Evolutionary conservation across 2,888 invertebrate species (phyloP), one percentile per base, ranked within the genome.

Genomic region (Rhamphomyia laevipes): DNA sequence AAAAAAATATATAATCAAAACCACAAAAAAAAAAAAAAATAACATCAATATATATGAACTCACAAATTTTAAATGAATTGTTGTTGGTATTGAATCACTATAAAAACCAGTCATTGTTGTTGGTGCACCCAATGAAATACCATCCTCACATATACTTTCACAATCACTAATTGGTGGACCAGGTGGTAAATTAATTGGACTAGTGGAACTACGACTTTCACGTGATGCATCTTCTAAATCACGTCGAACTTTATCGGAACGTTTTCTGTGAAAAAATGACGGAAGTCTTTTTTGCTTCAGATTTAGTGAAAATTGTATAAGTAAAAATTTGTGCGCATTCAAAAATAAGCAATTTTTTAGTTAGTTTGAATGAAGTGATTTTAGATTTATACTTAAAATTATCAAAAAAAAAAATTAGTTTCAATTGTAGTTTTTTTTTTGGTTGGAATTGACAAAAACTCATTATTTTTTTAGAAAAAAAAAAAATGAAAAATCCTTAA

Each of bases 181-280:
- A 9, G 55, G 38, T 43, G 53, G 52, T 54, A 61, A 49, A 57
- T 62, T 50, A 58, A 69, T 44, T 55, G 68, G 62, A 63, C 68
- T 69, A 42, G 55, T 61, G 21, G 69, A 67, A 51, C 59, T 64
- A 17, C 67, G 64, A 42, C 78, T 74, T 63, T 84, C 84, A 55
- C 77, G 73, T 1, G 89, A 90, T 17, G 94, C 94, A 64, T 94
- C 94, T 70, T 91, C 91, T 44, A 96, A 72, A 62, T 95, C 93
- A 66, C 86, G 85, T 63, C 88, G 84, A 66, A 95, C 77, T 70
- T 85, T 87, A 56, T 86, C 88, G 67, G 87, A 87, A 65, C 86
- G 82, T 75, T 86, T 86, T 72, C 92, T 92, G 77, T 44, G 77
- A 78, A 68, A 72, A 67, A 67, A 62, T 65, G 69, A 68, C 65